A percentile compares a stretch with the other conserved stretches of the same genome.
phyloP scores from a whole-genome alignment of 2,888 invertebrate species.

The Arrhopalites spinosus region DNA sequence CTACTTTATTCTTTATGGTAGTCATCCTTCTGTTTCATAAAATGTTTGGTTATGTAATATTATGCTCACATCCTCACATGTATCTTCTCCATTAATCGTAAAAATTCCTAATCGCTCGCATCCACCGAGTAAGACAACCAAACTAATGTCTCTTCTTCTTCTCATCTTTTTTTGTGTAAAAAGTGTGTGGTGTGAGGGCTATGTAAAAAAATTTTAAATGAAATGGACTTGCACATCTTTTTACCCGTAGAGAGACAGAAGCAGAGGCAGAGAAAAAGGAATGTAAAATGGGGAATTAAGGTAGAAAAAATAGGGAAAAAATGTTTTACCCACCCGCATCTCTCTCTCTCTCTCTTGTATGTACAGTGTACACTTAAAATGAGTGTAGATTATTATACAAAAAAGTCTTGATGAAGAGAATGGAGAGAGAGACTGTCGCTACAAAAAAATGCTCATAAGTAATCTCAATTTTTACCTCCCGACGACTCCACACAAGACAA shows the following conservation, averaged over 20 bases:
- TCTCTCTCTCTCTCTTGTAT: neutral
- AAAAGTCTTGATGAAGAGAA: neutral
- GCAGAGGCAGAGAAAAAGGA: neutral
- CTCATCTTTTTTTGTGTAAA: neutral
- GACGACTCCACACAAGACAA: no score
- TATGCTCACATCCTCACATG: neutral
- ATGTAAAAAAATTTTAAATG: no score
- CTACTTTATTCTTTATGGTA: slow-evolving; percentile 13
- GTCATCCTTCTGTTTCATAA: slow-evolving; percentile 14
- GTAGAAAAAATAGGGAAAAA: neutral
- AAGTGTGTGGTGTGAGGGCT: no score
- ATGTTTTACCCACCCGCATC: neutral
- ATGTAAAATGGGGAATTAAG: slow-evolving; percentile 12
- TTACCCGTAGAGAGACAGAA: neutral
- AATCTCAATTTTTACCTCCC: no score
- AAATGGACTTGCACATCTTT: no score
- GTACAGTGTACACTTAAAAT: no score
- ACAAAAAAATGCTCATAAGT: no score
- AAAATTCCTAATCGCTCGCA: neutral
- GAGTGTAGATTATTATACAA: neutral
- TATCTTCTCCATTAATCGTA: neutral
- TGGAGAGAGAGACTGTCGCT: no score
- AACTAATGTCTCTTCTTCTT: neutral
- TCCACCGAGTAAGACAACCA: neutral
- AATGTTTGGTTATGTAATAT: neutral